Percentiles rank a stretch among this genome's conserved stretches.
Evolutionary conservation across 2,797 vertebrate genomes (phyloP).

Genomic region (Philypnodon macrostomus): DNA sequence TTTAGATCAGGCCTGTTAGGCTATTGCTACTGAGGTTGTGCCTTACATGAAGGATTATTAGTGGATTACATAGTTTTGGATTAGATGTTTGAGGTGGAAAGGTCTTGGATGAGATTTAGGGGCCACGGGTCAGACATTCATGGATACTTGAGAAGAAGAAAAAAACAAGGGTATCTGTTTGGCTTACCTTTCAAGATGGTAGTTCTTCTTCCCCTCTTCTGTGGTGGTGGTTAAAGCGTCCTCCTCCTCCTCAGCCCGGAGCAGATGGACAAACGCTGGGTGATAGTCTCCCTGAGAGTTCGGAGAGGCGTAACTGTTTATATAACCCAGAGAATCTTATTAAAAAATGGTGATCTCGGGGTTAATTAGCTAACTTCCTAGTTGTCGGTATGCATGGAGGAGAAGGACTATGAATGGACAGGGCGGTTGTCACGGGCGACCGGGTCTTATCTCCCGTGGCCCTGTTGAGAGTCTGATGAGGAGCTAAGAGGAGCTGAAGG

Average conservation of each 20-base stretch:
- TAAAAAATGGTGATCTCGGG: constrained; percentile 67
- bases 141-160: too few species aligned
- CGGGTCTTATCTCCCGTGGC: constrained; percentile 57
- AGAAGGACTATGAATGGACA: constrained; percentile 59
- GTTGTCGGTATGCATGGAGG: constrained; percentile 52
- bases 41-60: constrained; percentile 30
- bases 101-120: constrained; percentile 10
- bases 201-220: constrained; percentile 46
- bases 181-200: constrained; percentile 46
- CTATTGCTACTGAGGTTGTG: constrained; percentile 15
- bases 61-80: constrained; percentile 12
- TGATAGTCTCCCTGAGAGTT: constrained; percentile 64
- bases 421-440: constrained; percentile 55
- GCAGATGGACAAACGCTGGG: constrained; percentile 65
- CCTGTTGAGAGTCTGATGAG: constrained; percentile 49
- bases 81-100: constrained; percentile 10
- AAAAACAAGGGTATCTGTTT: constrained; percentile 34
- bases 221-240: constrained; percentile 44
- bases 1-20: too few species aligned
- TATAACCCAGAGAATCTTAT: constrained; percentile 73
- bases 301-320: constrained; percentile 62
- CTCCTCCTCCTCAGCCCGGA: constrained; percentile 39
- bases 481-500: constrained; percentile 50
- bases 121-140: constrained; percentile 12
- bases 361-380: constrained; percentile 77